Base-by-base conservation (phyloP, 1,140 invertebrate genomes). In the Melitaea cinxia region DNA sequence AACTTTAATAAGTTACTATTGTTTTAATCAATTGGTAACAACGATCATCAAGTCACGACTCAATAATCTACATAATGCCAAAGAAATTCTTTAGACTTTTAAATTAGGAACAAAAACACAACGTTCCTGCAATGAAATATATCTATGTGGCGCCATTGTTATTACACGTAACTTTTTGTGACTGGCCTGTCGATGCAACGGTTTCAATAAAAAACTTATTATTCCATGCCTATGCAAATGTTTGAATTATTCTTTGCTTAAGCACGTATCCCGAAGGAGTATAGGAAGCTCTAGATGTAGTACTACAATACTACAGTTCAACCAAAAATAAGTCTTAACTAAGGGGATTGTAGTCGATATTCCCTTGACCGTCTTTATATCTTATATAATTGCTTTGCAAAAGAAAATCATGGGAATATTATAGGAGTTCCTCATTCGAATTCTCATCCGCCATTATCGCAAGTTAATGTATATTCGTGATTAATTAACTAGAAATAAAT, bases 371-470 rank as follows among this genome's bases (percentile, higher is more conserved):
- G 6, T 12, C 17, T 59, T 33, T 17, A 17, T 17, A n/a, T n/a
- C n/a, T n/a, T n/a, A n/a, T n/a, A n/a, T 49, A 1, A 21, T 14
- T 3, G 19, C 0, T 50, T 37, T 17, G 26, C 12, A 23, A 23
- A 39, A 33, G 42, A 59, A 59, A 70, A 23, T 9, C 63, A 70
- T 70, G 68, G 68, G 68, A 70, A 65, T 61, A 57, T 35, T 21
- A 47, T 52, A 68, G 56, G 56, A 49, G 53, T 62, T 63, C 55
- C 55, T 55, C 14, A 21, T 59, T 59, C 14, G 26, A 21, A 59
- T 68, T 60, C 56, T 37, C 58, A 60, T 24, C 30, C 45, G 42
- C 62, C 47, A 70, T 70, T 70, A 62, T 65, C 50, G 42, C 37
- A 42, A 39, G 17, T 65, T 61, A 56, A 70, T 49, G 58, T 61